These are phyloP conservation scores for Mohoua ochrocephala DNA, from an alignment of 2,113 vertebrate genomes.

Conservation along the genomic window DNA sequence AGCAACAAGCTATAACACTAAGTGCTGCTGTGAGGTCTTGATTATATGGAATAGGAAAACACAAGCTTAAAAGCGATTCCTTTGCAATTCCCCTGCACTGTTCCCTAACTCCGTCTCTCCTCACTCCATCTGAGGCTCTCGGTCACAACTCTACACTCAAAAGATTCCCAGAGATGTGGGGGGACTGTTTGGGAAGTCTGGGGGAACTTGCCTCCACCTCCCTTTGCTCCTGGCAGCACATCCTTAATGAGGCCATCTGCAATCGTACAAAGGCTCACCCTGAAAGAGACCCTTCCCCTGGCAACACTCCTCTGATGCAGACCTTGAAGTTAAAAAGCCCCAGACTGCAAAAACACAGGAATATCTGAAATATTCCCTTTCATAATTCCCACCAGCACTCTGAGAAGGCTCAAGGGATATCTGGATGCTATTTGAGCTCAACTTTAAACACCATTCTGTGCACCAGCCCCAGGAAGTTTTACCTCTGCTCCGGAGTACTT, in stretches of 20 bases:
- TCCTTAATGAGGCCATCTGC: not conserved
- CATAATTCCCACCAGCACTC: not conserved
- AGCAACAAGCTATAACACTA: not conserved
- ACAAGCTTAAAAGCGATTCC: not conserved
- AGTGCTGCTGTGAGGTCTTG: not conserved
- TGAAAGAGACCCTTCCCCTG: not conserved
- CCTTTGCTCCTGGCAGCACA: not conserved
- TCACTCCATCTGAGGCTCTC: not conserved
- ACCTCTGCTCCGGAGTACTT: constrained; percentile 97
- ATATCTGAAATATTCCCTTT: not conserved
- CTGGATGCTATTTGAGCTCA: not conserved
- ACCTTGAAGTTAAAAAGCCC: not conserved
- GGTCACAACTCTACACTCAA: not conserved
- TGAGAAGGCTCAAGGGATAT: not conserved
- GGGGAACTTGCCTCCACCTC: not conserved
- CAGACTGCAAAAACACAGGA: not conserved
- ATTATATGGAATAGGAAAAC: not conserved
- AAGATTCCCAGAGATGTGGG: rapidly evolving
- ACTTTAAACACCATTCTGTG: not conserved
- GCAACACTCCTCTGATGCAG: not conserved
- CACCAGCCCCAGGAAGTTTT: not conserved
- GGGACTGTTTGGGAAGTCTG: not conserved
- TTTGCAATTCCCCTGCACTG: not conserved
- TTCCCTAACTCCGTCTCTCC: not conserved
- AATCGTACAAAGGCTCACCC: not conserved